A percentile compares a stretch with the other conserved stretches of the same genome.
Evolutionary conservation across 2,797 vertebrate genomes (phyloP).

Genomic region (Caiman crocodilus): DNA sequence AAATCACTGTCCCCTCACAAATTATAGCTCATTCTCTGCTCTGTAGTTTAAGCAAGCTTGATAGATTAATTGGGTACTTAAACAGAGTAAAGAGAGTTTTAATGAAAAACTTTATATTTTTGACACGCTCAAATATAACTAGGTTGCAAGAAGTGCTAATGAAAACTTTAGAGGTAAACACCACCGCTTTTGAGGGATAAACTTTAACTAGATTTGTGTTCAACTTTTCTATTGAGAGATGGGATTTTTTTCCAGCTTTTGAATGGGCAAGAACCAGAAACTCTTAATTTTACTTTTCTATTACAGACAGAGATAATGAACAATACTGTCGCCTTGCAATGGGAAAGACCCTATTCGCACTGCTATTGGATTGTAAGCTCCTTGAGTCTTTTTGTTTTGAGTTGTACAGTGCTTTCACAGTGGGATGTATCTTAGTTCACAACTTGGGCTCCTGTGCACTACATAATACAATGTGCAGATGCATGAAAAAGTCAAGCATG

Average conservation of each 20-base stretch:
- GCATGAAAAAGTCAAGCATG: neutral
- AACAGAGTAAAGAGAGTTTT: neutral
- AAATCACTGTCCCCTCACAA: slow-evolving; percentile 38
- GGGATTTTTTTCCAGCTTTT: neutral
- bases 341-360: neutral
- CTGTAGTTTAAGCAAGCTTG: neutral
- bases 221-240: slow-evolving; percentile 9
- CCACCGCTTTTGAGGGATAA: neutral
- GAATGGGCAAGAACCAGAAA: neutral
- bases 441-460: too few relatives aligned
- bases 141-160: neutral
- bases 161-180: slow-evolving; percentile 3
- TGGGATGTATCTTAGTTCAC: neutral
- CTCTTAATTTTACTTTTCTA: neutral
- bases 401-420: neutral
- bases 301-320: neutral
- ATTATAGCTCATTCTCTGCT: slow-evolving; percentile 7
- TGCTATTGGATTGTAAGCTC: neutral
- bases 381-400: neutral
- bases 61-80: neutral
- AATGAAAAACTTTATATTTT: slow-evolving; percentile 27
- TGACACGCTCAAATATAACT: neutral
- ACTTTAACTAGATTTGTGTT: neutral
- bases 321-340: neutral
- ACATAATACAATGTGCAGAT: neutral